A percentile compares a stretch with the other conserved stretches of the same genome.
Conservation (phyloP, 1,140 invertebrate genomes). For the Papilio xuthus region DNA sequence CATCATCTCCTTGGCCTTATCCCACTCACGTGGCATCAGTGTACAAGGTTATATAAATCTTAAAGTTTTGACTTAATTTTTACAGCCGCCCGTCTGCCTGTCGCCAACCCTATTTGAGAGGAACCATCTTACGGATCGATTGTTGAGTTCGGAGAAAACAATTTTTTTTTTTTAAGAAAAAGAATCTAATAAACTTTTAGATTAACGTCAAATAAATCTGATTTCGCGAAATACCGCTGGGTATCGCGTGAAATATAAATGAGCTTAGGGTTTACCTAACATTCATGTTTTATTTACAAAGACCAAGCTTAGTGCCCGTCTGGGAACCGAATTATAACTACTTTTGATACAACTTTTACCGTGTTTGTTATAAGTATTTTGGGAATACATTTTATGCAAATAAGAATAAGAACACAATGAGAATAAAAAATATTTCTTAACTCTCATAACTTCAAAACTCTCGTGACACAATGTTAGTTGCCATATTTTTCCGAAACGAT, state of each 20-base stretch:
- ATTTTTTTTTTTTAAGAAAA: not conserved
- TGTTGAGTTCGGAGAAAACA: not conserved
- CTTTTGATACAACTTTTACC: not conserved
- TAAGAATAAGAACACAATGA: not conserved
- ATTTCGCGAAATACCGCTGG: not conserved
- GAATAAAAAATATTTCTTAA: not conserved
- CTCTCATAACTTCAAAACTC: too few relatives aligned
- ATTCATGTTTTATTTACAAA: constrained; percentile 13
- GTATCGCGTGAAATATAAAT: constrained; percentile 2
- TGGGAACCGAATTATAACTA: not conserved
- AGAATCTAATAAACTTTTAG: not conserved
- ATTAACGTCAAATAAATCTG: constrained; percentile 23
- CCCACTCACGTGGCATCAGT: too few relatives aligned
- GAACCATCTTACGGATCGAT: not conserved
- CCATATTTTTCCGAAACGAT: too few relatives aligned
- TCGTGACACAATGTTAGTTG: too few relatives aligned
- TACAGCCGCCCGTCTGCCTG: too few relatives aligned
- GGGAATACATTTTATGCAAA: not conserved
- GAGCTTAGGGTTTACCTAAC: not conserved
- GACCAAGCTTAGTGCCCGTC: not conserved
- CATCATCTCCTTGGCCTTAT: too few relatives aligned
- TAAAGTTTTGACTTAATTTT: too few relatives aligned
- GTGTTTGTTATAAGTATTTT: not conserved
- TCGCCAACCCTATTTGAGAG: too few relatives aligned
- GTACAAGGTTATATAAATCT: too few relatives aligned